Conservation (phyloP, 2,888 invertebrate genomes). For the Lobophora halterata region DNA sequence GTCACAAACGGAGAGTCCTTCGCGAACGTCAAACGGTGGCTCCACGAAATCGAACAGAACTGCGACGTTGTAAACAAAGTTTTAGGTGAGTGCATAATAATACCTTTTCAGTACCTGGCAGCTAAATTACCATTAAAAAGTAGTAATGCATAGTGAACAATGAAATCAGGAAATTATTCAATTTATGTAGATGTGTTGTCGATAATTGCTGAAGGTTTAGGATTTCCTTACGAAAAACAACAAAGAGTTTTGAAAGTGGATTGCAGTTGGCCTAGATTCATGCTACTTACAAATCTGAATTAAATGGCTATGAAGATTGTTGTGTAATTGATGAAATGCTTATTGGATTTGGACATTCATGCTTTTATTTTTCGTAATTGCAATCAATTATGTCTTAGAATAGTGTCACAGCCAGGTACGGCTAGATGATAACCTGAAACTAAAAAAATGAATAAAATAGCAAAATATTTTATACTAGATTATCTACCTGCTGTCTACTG, state of each 20-base stretch:
- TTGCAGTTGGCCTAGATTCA: slow-evolving; percentile 14
- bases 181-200: slow-evolving; percentile 25
- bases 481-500: too few relatives aligned
- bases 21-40: slow-evolving; percentile 99
- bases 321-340: slow-evolving; percentile 23
- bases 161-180: slow-evolving; percentile 27
- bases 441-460: too few relatives aligned
- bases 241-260: slow-evolving; percentile 11
- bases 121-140: slow-evolving; percentile 3
- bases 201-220: slow-evolving; percentile 23
- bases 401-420: too few relatives aligned
- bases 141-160: slow-evolving; percentile 1
- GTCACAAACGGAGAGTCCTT: slow-evolving; percentile 99
- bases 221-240: slow-evolving; percentile 16
- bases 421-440: background rate
- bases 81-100: slow-evolving; percentile 88
- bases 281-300: slow-evolving; percentile 8
- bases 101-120: too few relatives aligned
- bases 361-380: slow-evolving; percentile 6
- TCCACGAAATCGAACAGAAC: slow-evolving; percentile 99
- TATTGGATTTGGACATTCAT: slow-evolving; percentile 10
- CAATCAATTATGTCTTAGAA: too few relatives aligned
- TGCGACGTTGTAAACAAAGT: slow-evolving; percentile 99
- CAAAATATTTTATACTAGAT: too few relatives aligned
- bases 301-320: slow-evolving; percentile 10